Conservation (phyloP, 2,888 invertebrate genomes). For the Laspeyria flexula region DNA sequence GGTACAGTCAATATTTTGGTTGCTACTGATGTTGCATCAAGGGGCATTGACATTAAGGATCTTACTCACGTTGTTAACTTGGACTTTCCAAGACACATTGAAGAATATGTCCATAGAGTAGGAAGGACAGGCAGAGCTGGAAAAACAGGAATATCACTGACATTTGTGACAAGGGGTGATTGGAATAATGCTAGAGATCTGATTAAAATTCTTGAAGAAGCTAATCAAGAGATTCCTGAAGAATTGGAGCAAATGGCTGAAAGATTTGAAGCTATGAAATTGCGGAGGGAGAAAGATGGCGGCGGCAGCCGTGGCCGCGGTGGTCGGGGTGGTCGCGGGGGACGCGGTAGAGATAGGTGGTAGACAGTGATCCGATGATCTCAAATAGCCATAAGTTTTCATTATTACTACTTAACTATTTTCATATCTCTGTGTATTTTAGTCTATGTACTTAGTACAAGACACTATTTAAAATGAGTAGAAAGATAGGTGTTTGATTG, state of each 20-base stretch:
- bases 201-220: conserved; percentile 94
- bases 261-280: conserved; percentile 89
- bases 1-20: conserved; percentile 93
- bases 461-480: conserved; percentile 33
- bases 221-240: conserved; percentile 92
- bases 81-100: conserved; percentile 97
- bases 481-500: conserved; percentile 22
- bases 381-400: not conserved
- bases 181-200: conserved; percentile 94
- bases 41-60: conserved; percentile 97
- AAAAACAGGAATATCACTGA: conserved; percentile 92
- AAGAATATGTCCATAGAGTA: conserved; percentile 98
- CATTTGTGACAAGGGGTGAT: conserved; percentile 92
- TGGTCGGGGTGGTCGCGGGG: conserved; percentile 55
- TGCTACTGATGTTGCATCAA: conserved; percentile 97
- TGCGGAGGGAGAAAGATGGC: conserved; percentile 85
- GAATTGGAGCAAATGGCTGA: conserved; percentile 91
- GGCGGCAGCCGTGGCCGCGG: conserved; percentile 71
- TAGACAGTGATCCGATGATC: conserved; percentile 37
- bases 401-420: conserved; percentile 10
- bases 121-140: conserved; percentile 98
- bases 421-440: conserved; percentile 24
- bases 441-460: conserved; percentile 34
- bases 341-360: conserved; percentile 62
- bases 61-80: conserved; percentile 96